Percentiles rank a stretch among this genome's conserved stretches.
phyloP scores from a whole-genome alignment of 2,797 vertebrate species.

The Sciurus carolinensis region DNA sequence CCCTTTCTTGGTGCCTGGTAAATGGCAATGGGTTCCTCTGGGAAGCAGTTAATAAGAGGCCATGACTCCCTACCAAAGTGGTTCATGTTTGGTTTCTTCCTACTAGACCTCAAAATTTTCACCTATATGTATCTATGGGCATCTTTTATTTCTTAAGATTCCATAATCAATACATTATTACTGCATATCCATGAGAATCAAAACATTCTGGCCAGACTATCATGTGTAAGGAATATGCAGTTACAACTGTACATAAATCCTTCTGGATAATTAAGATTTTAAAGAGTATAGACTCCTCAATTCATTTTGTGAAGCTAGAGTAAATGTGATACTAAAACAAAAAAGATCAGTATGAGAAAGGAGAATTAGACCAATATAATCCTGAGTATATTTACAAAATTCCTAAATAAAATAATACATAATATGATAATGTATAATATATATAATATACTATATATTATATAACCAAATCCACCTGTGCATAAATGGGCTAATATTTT shows the following conservation, averaged over 20 bases:
- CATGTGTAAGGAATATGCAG: not conserved
- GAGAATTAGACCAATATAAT: not conserved
- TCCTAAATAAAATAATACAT: not conserved
- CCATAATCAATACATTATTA: not conserved
- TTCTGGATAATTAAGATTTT: not conserved
- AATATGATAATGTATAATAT: too few species aligned
- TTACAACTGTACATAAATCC: not conserved
- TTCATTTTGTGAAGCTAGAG: conserved; percentile 10
- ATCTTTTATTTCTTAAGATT: conserved; percentile 18
- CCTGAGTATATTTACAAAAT: not conserved
- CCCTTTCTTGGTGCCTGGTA: not conserved
- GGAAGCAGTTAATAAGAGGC: not conserved
- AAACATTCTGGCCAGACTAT: not conserved
- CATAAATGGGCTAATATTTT: not conserved
- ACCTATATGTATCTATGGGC: not conserved
- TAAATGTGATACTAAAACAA: not conserved
- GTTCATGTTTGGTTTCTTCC: not conserved
- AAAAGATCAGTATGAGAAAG: not conserved
- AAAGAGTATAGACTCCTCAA: not conserved
- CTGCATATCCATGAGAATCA: not conserved
- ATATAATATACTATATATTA: not conserved
- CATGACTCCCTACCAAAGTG: not conserved
- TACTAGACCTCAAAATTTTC: not conserved
- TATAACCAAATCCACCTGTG: not conserved
- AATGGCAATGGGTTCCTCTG: not conserved